Percentiles rank a stretch among this genome's conserved stretches.
Conservation (phyloP, 2,797 vertebrate genomes). For the Loris lydekkerianus region DNA sequence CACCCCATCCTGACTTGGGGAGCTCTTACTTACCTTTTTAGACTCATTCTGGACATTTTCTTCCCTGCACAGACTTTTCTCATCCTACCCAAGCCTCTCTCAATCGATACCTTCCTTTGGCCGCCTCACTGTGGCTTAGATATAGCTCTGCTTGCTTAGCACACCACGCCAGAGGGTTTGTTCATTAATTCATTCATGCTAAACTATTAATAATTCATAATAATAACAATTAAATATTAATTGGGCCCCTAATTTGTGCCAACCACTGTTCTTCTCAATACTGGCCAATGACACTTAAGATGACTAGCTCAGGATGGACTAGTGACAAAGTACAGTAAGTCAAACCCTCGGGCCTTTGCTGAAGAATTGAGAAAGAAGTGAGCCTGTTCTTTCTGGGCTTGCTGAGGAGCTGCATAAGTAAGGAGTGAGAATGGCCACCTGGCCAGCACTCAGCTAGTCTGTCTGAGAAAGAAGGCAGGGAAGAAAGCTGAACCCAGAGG, state of each 20-base stretch:
- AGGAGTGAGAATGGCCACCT: accelerated
- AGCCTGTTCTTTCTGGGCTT: not conserved
- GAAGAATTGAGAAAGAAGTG: not conserved
- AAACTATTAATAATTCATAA: slow-evolving; percentile 1
- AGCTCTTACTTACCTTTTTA: not conserved
- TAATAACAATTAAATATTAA: not conserved
- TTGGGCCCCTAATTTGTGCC: not conserved
- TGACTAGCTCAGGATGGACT: not conserved
- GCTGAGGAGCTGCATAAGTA: not conserved
- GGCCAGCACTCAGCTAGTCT: not conserved
- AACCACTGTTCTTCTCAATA: not conserved
- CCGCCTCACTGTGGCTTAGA: not conserved
- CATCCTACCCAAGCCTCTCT: not conserved
- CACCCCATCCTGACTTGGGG: not conserved
- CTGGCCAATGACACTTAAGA: not conserved
- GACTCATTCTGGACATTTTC: not conserved
- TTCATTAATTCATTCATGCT: not conserved
- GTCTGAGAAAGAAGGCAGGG: not conserved
- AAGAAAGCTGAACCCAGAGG: not conserved
- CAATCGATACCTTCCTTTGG: not conserved
- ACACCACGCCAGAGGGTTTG: accelerated
- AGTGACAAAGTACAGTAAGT: not conserved
- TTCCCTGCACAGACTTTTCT: not conserved
- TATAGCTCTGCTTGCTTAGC: not conserved
- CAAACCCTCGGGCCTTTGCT: not conserved